Evolutionary conservation across 2,113 vertebrate species (phyloP).

Genomic region (Empidonax alnorum): DNA sequence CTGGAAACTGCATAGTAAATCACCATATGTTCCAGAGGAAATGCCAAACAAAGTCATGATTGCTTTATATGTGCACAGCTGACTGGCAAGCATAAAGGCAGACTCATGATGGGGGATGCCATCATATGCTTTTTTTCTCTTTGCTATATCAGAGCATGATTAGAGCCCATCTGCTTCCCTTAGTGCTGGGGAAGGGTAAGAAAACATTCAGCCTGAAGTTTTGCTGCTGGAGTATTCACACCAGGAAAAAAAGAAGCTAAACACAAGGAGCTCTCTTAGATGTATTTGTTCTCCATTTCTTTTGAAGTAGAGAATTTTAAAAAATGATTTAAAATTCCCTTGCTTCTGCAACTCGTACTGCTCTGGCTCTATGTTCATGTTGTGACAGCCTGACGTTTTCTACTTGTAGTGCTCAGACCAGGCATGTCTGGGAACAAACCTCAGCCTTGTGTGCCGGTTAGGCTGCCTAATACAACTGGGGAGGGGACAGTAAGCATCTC

Average conservation of each 20-base stretch:
- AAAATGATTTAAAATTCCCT: not conserved
- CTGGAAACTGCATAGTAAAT: conserved; percentile 39
- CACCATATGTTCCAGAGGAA: conserved; percentile 64
- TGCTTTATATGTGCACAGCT: conserved; percentile 52
- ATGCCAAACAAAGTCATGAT: conserved; percentile 49
- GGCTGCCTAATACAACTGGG: not conserved
- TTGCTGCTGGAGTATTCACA: not conserved
- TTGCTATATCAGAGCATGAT: not conserved
- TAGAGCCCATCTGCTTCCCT: conserved; percentile 45
- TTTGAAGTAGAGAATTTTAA: not conserved
- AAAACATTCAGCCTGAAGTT: conserved; percentile 15
- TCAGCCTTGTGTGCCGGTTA: not conserved
- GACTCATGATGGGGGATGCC: conserved; percentile 22
- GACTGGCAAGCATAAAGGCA: conserved; percentile 49
- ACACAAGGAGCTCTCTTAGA: not conserved
- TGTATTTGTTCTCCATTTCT: not conserved
- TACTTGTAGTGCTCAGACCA: not conserved
- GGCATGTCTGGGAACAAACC: not conserved
- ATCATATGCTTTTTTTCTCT: conserved; percentile 52
- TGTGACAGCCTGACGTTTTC: not conserved
- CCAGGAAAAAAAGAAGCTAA: not conserved
- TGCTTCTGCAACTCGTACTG: not conserved
- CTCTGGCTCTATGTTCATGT: accelerated
- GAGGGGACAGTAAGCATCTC: not conserved
- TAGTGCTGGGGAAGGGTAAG: not conserved